Evolutionary conservation across 2,888 invertebrate species (phyloP).

Genomic region (Drosophila pseudotalamancana): DNA sequence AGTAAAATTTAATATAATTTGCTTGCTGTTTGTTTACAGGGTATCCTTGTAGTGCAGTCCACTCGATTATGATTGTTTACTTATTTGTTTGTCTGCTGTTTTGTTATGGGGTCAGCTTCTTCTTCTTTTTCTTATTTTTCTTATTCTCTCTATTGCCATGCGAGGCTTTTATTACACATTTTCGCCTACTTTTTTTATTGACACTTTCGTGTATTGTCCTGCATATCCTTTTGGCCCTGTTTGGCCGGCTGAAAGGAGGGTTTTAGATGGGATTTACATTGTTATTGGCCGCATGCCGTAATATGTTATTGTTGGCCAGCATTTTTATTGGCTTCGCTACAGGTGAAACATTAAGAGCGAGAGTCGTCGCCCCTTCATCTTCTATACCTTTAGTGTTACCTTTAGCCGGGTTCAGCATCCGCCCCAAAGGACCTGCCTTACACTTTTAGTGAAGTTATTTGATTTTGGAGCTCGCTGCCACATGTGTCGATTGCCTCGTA

Average conservation of each 20-base stretch:
- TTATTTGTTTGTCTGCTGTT: too few relatives aligned
- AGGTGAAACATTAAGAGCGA: constrained; percentile 68
- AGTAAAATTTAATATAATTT: too few relatives aligned
- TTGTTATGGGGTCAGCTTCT: too few relatives aligned
- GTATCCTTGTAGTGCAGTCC: neutral
- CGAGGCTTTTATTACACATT: constrained; percentile 51
- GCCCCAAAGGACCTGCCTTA: constrained; percentile 34
- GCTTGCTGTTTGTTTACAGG: too few relatives aligned
- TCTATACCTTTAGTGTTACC: neutral
- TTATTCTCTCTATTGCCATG: constrained; percentile 27
- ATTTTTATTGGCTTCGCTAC: constrained; percentile 71
- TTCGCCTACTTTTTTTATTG: constrained; percentile 67
- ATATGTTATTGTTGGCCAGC: constrained; percentile 70
- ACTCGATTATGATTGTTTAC: constrained; percentile 2
- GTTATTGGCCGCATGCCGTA: constrained; percentile 65
- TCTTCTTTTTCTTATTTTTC: neutral
- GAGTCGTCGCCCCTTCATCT: neutral
- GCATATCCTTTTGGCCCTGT: constrained; percentile 33
- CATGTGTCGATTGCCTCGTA: constrained; percentile 61
- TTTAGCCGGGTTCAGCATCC: too few relatives aligned
- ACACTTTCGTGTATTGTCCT: constrained; percentile 71
- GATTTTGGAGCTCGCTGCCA: constrained; percentile 51
- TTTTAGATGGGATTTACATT: constrained; percentile 41
- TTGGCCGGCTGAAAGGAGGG: constrained; percentile 4
- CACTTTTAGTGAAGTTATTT: constrained; percentile 68